Conservation (phyloP, 2,113 vertebrate species). For the Syrmaticus mikado region DNA sequence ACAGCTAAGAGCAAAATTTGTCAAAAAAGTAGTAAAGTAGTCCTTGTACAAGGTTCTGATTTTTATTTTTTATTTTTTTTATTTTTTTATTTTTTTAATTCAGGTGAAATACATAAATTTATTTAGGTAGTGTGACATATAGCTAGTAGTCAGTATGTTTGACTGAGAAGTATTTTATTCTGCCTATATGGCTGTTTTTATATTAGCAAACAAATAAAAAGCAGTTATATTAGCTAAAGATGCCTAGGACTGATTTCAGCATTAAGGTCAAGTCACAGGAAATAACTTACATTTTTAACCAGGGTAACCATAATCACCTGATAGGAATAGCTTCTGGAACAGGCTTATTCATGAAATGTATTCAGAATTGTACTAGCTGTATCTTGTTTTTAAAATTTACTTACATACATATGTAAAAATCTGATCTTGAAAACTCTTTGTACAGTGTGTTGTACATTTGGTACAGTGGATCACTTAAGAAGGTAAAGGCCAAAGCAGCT, state of each 20-base stretch:
- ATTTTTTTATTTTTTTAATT: background rate
- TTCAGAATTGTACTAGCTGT: background rate
- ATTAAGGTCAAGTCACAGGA: background rate
- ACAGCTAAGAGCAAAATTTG: background rate
- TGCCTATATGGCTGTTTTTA: background rate
- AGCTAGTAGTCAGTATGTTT: background rate
- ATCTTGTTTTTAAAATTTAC: rapidly evolving
- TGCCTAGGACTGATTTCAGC: background rate
- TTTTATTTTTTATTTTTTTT: background rate
- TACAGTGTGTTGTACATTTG: background rate
- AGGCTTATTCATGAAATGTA: background rate
- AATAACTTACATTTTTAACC: background rate
- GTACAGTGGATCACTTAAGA: background rate
- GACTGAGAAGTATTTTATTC: background rate
- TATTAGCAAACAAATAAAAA: background rate
- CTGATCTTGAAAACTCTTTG: background rate
- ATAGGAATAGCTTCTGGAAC: background rate
- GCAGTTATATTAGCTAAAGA: background rate
- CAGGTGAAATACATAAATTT: background rate
- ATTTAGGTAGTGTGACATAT: background rate
- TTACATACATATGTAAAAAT: background rate
- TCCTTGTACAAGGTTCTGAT: background rate
- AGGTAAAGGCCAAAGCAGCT: background rate
- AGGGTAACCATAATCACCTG: background rate
- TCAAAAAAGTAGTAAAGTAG: background rate